Evolutionary conservation across 2,888 invertebrate genomes (phyloP), one percentile per base, ranked within the genome.

Genomic region (Nomada lathburiana): DNA sequence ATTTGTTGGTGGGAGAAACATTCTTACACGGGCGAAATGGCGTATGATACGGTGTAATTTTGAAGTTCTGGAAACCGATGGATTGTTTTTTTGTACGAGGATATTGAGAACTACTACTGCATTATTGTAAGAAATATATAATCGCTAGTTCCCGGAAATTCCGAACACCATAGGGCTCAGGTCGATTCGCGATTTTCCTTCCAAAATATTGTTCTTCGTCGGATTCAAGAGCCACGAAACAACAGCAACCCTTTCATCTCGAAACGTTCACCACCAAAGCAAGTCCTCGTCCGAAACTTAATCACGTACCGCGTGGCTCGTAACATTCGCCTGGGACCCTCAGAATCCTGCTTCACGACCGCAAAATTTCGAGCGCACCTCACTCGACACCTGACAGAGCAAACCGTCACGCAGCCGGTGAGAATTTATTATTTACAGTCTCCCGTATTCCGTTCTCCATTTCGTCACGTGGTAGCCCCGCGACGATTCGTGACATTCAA

Each of bases 401-500:
- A 52, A 62, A 60, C 60, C 60, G 36, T 36, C 70, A 16, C 36
- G 23, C 52, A 26, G 26, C 18, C 18, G n/a, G 23, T 13, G 13
- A 26, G 44, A 68, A 52, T 77, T 79, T 69, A 79, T 79, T 79
- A 79, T 77, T 79, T 70, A 70, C 59, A 69, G 50, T 16, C n/a
- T 10, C 47, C 57, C 20, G 5, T 16, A 42, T 42, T 59, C 76
- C 78, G 76, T 60, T 67, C 44, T 53, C n/a, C 23, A 47, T 23
- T 70, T 69, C 64, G 69, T 77, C 78, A 52, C 63, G 57, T 7
- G 53, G 29, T 18, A 44, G 57, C 50, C 69, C 42, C 9, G 47
- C 52, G 52, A 69, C 78, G 77, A 63, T 42, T 57, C 47, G 69
- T 79, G 78, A 77, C 79, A 70, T 79, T 79, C 79, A 79, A 79